phyloP scores from a whole-genome alignment of 2,888 invertebrate genomes.

The Endomychus coccineus region DNA sequence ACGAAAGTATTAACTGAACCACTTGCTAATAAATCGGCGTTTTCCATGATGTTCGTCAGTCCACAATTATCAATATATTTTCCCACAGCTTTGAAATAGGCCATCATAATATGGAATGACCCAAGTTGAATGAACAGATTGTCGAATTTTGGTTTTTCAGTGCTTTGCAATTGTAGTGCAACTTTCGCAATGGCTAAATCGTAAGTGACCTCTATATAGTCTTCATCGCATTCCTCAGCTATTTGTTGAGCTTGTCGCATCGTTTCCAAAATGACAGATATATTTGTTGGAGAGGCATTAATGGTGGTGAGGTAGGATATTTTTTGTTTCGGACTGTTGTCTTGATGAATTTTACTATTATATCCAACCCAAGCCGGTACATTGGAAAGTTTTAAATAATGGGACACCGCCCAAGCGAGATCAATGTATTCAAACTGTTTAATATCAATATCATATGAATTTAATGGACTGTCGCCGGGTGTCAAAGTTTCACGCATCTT shows the following conservation, averaged over 20 bases:
- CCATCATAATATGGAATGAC: slow-evolving; percentile 32
- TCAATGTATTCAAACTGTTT: too few species aligned
- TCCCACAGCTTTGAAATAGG: slow-evolving; percentile 32
- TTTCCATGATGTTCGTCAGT: slow-evolving; percentile 24
- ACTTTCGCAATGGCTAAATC: slow-evolving; percentile 26
- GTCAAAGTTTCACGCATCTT: too few species aligned
- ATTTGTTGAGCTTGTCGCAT: slow-evolving; percentile 24
- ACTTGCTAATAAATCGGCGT: slow-evolving; percentile 25
- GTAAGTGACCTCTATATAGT: slow-evolving; percentile 28
- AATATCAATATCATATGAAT: too few species aligned
- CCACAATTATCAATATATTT: slow-evolving; percentile 29
- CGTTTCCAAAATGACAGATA: slow-evolving; percentile 26
- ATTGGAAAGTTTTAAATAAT: slow-evolving; percentile 23
- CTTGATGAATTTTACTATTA: slow-evolving; percentile 23
- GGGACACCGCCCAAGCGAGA: slow-evolving; percentile 24
- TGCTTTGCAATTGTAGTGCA: slow-evolving; percentile 15
- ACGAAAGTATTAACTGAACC: slow-evolving; percentile 29
- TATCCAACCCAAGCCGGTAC: slow-evolving; percentile 35
- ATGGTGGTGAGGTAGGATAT: slow-evolving; percentile 30
- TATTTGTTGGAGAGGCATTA: slow-evolving; percentile 29
- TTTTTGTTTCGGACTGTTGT: slow-evolving; percentile 23
- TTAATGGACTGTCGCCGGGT: too few species aligned
- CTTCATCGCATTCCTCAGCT: slow-evolving; percentile 22
- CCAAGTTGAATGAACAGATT: slow-evolving; percentile 36
- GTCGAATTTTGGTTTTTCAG: slow-evolving; percentile 21